These are phyloP conservation scores for Cinara cedri DNA, from an alignment of 2,888 invertebrate genomes.

Conservation along the genomic window DNA sequence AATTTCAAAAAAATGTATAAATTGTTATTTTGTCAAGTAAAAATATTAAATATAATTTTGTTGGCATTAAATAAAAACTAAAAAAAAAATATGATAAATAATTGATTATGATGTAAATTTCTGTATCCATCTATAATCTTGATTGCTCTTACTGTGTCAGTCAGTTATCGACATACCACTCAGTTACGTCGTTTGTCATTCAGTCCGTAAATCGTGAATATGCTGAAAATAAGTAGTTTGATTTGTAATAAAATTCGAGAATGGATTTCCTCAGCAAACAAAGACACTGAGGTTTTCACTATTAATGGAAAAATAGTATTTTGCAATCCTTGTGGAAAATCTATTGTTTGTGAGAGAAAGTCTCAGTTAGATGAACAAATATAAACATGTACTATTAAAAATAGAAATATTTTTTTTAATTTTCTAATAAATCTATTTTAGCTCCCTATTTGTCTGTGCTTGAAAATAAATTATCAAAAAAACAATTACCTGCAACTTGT, in stretches of 20 bases:
- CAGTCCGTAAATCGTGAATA: background rate
- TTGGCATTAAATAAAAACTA: no score
- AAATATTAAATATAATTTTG: no score
- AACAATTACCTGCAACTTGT: background rate
- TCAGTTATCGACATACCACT: background rate
- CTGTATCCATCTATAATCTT: slow-evolving; percentile 2
- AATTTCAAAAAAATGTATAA: background rate
- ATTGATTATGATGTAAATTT: background rate
- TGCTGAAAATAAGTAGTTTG: background rate
- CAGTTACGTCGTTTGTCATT: no score
- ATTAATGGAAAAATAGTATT: background rate
- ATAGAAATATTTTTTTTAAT: background rate
- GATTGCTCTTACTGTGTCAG: no score
- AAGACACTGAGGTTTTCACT: background rate
- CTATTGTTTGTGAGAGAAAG: slow-evolving; percentile 3
- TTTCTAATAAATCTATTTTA: background rate
- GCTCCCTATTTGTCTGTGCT: background rate
- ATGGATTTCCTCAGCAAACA: background rate
- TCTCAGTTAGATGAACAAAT: background rate
- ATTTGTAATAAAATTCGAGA: background rate
- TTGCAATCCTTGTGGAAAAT: slow-evolving; percentile 1
- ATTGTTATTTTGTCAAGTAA: background rate
- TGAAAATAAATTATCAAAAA: slow-evolving; percentile 3
- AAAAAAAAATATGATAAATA: background rate
- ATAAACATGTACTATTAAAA: background rate